Base-by-base conservation (phyloP, 1,140 invertebrate species). In the Ceratina calcarata region DNA sequence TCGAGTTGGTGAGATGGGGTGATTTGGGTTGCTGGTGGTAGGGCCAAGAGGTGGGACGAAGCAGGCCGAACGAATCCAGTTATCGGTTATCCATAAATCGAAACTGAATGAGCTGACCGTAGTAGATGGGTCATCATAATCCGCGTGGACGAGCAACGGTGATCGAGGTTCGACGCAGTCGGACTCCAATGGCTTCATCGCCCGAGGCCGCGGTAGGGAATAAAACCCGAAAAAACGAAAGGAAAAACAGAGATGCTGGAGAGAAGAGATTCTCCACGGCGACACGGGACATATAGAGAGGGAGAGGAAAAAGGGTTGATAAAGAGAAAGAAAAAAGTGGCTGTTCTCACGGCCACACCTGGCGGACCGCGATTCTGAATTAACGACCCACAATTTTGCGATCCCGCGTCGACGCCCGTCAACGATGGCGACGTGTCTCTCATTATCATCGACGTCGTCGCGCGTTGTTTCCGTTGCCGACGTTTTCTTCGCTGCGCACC, bases 61-160 rank as follows among this genome's bases (percentile, higher is more conserved):
- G 55, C 49, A 62, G 55, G 65, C 24, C 24, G 67, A 68, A 75
- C 69, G 78, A 82, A 85, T 86, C 75, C 80, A 80, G 83, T 86
- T 86, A 86, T 86, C 84, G 85, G 81, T 86, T 86, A 78, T 75
- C 84, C 85, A 86, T 86, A 86, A 86, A 86, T 86, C 85, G 85
- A 83, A 83, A 83, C 78, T 66, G 78, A 86, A 86, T 81, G 85
- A 83, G 81, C 85, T 81, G 83, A 86, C 69, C 83, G 73, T 83
- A 49, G 80, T 82, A 70, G 85, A 85, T 86, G 80, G 85, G 80
- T 85, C 85, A 85, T 86, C 83, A 85, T 86, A 86, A 86, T 86
- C 85, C 77, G 45, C 66, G 32, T 72, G 84, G 67, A 53, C 69
- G 80, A 66, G 83, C 71, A 75, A 81, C 75, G 74, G 69, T 76